Evolutionary conservation across 2,113 vertebrate genomes (phyloP).

Genomic region (Nannobrachium achirus): DNA sequence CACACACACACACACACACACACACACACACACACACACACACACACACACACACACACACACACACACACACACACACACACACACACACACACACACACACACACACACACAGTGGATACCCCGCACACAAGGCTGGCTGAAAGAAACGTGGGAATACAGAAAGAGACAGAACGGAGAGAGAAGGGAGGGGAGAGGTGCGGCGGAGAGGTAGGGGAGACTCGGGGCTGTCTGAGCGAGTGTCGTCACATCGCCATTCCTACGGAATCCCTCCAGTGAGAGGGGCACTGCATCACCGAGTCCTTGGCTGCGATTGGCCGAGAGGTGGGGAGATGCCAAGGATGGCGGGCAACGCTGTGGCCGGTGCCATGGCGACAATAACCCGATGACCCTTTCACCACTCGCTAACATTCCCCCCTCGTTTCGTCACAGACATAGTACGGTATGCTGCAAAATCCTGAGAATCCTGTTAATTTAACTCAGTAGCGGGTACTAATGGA

Average conservation of each 20-base stretch:
- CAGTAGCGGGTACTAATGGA: too few species aligned
- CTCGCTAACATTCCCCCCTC: conserved; percentile 60
- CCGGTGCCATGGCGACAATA: conserved; percentile 65
- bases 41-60: conserved; percentile 8
- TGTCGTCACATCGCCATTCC: conserved; percentile 83
- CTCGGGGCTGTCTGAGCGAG: conserved; percentile 70
- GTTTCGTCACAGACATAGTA: background rate
- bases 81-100: background rate
- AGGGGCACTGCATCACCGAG: conserved; percentile 71
- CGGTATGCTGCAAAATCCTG: too few species aligned
- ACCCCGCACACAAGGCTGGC: too few species aligned
- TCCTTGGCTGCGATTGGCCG: conserved; percentile 77
- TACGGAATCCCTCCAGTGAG: conserved; percentile 85
- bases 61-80: background rate
- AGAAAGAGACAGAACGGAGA: background rate
- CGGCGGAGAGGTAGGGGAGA: conserved; percentile 41
- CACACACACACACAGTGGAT: conserved; percentile 11
- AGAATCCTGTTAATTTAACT: too few species aligned
- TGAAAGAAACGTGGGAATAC: conserved; percentile 16
- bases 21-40: conserved; percentile 20
- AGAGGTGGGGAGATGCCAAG: conserved; percentile 54
- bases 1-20: background rate
- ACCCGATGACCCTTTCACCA: conserved; percentile 76
- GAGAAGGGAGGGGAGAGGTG: background rate
- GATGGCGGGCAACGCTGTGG: background rate